These are phyloP conservation scores for Nylanderia fulva DNA, from an alignment of 1,140 invertebrate genomes.

Conservation along the genomic window DNA sequence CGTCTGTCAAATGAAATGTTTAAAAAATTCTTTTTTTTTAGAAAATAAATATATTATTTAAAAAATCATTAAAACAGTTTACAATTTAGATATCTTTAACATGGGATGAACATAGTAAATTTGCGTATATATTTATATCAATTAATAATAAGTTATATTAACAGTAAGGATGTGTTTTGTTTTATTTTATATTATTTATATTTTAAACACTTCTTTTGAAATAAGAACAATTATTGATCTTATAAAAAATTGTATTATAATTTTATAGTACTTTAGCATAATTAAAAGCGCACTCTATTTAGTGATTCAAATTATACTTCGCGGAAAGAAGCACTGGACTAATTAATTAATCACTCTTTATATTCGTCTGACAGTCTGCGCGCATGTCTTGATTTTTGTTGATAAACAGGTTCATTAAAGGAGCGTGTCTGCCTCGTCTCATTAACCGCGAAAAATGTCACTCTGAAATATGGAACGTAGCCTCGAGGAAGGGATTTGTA, in stretches of 20 bases:
- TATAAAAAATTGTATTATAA: neutral
- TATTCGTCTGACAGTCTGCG: conserved; percentile 64
- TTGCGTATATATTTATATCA: neutral
- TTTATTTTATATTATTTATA: neutral
- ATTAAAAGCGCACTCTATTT: neutral
- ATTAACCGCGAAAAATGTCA: conserved; percentile 38
- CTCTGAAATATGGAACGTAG: neutral
- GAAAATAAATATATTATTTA: too few species aligned
- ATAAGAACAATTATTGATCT: neutral
- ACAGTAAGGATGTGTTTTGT: neutral
- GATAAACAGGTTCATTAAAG: conserved; percentile 66
- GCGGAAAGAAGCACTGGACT: conserved; percentile 67
- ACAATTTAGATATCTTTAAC: too few species aligned
- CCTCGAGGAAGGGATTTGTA: neutral
- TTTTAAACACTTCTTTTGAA: neutral
- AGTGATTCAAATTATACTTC: neutral
- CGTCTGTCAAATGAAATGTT: too few species aligned
- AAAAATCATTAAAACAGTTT: too few species aligned
- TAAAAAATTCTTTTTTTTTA: too few species aligned
- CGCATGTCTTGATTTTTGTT: conserved; percentile 64
- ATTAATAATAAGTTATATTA: neutral
- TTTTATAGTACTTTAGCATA: neutral
- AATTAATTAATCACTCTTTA: conserved; percentile 80
- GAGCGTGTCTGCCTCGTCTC: conserved; percentile 8
- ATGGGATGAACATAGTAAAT: too few species aligned